These are phyloP conservation scores for Tretioscincus oriximinensis DNA, from an alignment of 2,113 vertebrate species.

Conservation along the genomic window DNA sequence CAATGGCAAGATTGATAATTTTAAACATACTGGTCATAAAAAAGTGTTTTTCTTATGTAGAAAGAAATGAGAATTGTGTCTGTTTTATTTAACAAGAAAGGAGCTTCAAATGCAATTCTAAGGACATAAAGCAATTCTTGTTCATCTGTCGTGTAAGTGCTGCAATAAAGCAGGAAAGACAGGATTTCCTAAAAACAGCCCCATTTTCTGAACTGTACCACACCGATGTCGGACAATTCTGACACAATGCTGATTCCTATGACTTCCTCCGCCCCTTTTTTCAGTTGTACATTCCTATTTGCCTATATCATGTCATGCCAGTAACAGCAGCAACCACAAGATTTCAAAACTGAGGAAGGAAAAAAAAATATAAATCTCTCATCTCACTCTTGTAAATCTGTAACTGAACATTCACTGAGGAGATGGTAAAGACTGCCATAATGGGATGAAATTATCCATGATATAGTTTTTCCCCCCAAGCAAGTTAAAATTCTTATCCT, in stretches of 20 bases:
- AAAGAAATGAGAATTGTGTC: neutral
- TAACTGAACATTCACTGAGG: conserved; percentile 10
- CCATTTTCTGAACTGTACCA: conserved; percentile 52
- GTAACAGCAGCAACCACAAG: neutral
- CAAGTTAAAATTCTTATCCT: conserved; percentile 49
- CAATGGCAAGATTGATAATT: neutral
- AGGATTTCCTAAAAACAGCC: conserved; percentile 11
- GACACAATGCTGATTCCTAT: conserved; percentile 4
- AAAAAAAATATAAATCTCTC: conserved; percentile 2
- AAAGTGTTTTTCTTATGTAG: neutral
- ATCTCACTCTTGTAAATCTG: conserved; percentile 23
- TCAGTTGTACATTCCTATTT: neutral
- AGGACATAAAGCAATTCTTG: neutral
- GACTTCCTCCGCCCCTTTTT: neutral
- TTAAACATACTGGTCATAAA: neutral
- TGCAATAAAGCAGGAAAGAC: conserved; percentile 26
- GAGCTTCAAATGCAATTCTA: neutral
- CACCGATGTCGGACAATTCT: conserved; percentile 31
- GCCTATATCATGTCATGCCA: conserved; percentile 16
- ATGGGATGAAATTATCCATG: conserved; percentile 27
- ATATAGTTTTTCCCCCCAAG: conserved; percentile 19
- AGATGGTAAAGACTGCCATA: conserved; percentile 34
- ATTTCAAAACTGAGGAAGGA: conserved; percentile 18
- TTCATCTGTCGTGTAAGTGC: neutral
- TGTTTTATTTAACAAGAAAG: neutral